Conservation (phyloP, 2,797 vertebrate genomes). For the Enteromius thamalakanensis region DNA sequence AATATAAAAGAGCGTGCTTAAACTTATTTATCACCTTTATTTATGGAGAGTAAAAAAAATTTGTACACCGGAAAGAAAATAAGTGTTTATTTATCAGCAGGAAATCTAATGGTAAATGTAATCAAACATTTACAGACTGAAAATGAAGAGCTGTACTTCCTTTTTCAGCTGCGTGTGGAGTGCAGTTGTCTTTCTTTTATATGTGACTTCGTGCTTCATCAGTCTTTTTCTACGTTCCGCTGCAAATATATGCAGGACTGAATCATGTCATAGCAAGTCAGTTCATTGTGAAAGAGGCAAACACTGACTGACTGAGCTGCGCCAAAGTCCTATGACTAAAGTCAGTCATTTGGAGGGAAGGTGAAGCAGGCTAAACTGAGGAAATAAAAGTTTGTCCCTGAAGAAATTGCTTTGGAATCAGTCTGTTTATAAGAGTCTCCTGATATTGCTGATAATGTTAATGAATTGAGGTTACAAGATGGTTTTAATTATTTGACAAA, state of each 20-base stretch:
- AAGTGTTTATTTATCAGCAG: conserved; percentile 11
- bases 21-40: conserved; percentile 26
- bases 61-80: neutral
- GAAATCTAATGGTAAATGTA: neutral
- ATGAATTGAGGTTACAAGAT: neutral
- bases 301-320: neutral
- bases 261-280: conserved; percentile 18
- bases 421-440: neutral
- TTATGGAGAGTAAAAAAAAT: neutral
- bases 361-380: neutral
- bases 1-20: neutral
- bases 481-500: neutral
- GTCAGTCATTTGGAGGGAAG: neutral
- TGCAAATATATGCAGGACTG: neutral
- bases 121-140: neutral
- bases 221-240: neutral
- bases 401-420: neutral
- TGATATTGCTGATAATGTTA: neutral
- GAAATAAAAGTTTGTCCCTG: neutral
- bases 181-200: neutral
- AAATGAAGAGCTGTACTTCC: neutral
- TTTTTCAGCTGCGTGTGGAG: neutral
- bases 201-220: neutral
- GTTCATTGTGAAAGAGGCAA: neutral
- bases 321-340: neutral